These are phyloP conservation scores for Erebia palarica DNA, from an alignment of 2,888 invertebrate species.

Conservation along the genomic window DNA sequence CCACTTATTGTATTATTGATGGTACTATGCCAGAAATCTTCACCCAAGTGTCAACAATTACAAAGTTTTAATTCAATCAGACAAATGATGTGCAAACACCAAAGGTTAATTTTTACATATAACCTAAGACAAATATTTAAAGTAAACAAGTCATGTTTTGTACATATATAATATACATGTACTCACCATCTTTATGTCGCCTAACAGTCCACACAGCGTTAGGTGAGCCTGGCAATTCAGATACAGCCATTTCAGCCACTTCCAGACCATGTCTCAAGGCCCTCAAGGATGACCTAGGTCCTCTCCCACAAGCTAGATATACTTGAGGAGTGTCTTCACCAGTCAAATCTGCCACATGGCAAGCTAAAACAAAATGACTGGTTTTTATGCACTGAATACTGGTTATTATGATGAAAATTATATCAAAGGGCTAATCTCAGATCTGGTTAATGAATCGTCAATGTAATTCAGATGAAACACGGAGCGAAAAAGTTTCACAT, in stretches of 20 bases:
- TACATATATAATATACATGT: slow-evolving; percentile 5
- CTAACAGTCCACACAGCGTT: slow-evolving; percentile 99
- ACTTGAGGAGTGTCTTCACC: slow-evolving; percentile 99
- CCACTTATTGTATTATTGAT: no score
- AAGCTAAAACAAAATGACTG: slow-evolving; percentile 70
- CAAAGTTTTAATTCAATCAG: no score
- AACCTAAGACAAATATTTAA: not conserved
- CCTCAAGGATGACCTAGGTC: slow-evolving; percentile 95
- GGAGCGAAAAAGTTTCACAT: slow-evolving; percentile 68
- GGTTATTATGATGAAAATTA: not conserved
- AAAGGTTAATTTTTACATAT: no score
- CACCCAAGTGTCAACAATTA: no score
- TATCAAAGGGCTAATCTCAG: slow-evolving; percentile 52
- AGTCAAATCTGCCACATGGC: slow-evolving; percentile 96
- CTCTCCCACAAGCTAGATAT: slow-evolving; percentile 97
- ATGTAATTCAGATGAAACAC: slow-evolving; percentile 84
- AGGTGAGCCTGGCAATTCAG: slow-evolving; percentile 99
- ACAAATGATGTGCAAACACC: no score
- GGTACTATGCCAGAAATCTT: no score
- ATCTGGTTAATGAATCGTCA: slow-evolving; percentile 81
- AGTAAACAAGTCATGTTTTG: not conserved
- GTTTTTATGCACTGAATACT: not conserved
- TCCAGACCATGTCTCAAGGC: slow-evolving; percentile 98
- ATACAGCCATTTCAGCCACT: slow-evolving; percentile 99
- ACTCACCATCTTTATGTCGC: slow-evolving; percentile 96